These are phyloP conservation scores for Plebejus melissa DNA, from an alignment of 2,888 invertebrate genomes.

Conservation along the genomic window DNA sequence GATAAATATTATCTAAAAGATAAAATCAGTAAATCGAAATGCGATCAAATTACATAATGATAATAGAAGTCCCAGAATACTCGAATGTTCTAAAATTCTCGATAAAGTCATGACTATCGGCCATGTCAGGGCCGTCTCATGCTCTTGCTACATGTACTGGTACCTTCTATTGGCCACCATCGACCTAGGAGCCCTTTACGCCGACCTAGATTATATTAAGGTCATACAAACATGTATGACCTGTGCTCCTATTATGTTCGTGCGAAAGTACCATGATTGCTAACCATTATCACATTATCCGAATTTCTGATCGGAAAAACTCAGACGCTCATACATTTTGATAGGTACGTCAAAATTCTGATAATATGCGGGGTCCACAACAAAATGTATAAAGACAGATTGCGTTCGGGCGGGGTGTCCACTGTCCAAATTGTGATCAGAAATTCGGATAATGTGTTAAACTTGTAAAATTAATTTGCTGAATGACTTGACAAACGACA, in stretches of 20 bases:
- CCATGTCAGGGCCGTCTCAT: slow-evolving; percentile 6
- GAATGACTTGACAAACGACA: background rate
- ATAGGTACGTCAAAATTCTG: too few species aligned
- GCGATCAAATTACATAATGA: background rate
- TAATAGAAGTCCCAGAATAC: background rate
- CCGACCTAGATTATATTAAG: slow-evolving; percentile 22
- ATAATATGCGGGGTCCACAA: too few species aligned
- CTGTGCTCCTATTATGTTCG: slow-evolving; percentile 3
- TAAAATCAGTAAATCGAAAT: background rate
- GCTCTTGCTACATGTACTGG: background rate
- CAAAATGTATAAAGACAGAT: too few species aligned
- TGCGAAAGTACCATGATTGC: background rate
- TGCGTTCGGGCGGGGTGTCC: too few species aligned
- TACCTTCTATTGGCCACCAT: slow-evolving; percentile 20
- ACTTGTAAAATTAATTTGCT: background rate
- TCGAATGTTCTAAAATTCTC: background rate
- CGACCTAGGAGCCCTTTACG: slow-evolving; percentile 22
- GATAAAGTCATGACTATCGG: background rate
- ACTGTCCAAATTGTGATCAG: too few species aligned
- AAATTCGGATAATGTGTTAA: too few species aligned
- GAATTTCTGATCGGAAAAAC: too few species aligned
- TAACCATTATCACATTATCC: background rate
- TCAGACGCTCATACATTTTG: too few species aligned
- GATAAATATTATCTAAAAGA: background rate
- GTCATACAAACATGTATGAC: slow-evolving; percentile 18